phyloP scores from a whole-genome alignment of 2,797 vertebrate species.

The Pteropus rufus region DNA sequence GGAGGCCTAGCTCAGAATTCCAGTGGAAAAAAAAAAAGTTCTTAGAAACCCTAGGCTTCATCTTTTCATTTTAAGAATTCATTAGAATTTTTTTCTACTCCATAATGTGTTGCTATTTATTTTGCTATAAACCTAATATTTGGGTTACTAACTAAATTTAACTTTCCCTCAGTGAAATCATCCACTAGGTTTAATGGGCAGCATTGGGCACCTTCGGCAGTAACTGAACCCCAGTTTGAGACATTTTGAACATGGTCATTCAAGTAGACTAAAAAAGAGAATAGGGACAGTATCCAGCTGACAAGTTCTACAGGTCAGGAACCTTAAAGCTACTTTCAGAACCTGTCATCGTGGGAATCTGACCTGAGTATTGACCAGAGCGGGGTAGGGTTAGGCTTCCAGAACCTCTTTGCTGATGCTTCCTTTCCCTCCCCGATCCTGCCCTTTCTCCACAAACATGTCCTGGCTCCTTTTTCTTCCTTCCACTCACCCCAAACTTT shows the following conservation, averaged over 20 bases:
- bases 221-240: not conserved
- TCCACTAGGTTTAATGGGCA: not conserved
- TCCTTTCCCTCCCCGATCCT: not conserved
- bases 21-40: not conserved
- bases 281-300: too few relatives aligned
- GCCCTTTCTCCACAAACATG: not conserved
- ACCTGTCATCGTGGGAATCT: not conserved
- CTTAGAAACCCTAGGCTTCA: not conserved
- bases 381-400: not conserved
- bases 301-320: not conserved
- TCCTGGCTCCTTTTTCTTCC: not conserved
- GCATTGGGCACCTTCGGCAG: not conserved
- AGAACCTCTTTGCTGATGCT: not conserved
- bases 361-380: not conserved
- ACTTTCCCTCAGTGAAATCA: not conserved
- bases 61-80: not conserved
- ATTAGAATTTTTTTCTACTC: slow-evolving; percentile 4
- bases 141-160: not conserved
- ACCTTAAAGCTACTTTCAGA: not conserved
- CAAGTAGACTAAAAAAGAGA: not conserved
- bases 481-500: not conserved
- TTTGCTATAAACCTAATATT: slow-evolving; percentile 28
- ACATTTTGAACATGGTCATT: not conserved
- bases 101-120: not conserved
- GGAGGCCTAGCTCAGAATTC: not conserved